Evolutionary conservation across 2,113 vertebrate species (phyloP), one percentile per base, ranked within the genome.

Genomic region (Larimichthys polyactis): DNA sequence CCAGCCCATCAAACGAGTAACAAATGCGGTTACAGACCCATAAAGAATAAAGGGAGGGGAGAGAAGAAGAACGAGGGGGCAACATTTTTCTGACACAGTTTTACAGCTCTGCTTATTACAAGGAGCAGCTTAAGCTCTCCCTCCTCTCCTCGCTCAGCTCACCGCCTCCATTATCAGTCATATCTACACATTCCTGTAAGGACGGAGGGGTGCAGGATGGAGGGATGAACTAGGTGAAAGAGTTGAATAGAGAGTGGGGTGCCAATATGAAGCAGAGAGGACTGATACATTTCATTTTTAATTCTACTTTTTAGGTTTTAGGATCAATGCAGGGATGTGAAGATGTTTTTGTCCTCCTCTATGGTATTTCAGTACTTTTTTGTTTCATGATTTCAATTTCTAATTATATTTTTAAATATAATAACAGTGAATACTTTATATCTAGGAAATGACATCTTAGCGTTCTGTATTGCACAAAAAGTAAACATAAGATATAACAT

Each of bases 1-100:
- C 79, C 85, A 91, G 93, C 94, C 94, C 93, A 92, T 95, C 93
- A 96, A 95, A 94, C 93, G 81, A 93, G 90, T 95, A 95, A 96
- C 94, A 94, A 96, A 94, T 94, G 93, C 82, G 89, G 92, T 92
- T 89, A 83, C 83, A 92, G 84, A 87, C 69, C 87, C 81, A 91
- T 93, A 91, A 94, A 94, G 94, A 94, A 94, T 95, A 94, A 94
- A 95, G 89, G 89, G 91, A 90, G 94, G 92, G 93, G 91, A 93
- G 92, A 84, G 76, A 88, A 95, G 90, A 92, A 83, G 90, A 87
- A 94, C 76, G 83, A 91, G 89, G 59, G 89, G 83, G 93, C 91
- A 94, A 60, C 88, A 93, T 94, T 94, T 95, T 94, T 95, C 84
- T 95, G 94, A 95, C 90, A 94, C 87, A 85, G 85, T 91, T 95